Conservation (phyloP, 2,113 vertebrate genomes). For the Pseudorectes ferrugineus region DNA sequence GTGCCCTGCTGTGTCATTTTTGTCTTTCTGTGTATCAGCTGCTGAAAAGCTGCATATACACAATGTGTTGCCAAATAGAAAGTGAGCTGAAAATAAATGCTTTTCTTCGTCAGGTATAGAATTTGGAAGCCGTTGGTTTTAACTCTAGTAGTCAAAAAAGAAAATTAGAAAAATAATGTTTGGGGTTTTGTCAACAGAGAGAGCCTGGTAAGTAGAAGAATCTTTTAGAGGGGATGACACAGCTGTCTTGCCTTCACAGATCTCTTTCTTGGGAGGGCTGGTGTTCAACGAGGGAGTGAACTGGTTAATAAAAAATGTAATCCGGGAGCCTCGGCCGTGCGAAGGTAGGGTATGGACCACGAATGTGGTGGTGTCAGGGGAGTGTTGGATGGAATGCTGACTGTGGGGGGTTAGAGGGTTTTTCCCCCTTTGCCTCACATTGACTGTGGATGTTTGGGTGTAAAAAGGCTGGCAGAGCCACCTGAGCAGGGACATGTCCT, state of each 20-base stretch:
- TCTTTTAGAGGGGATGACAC: background rate
- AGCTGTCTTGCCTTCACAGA: constrained; percentile 72
- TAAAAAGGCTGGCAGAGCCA: background rate
- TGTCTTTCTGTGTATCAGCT: background rate
- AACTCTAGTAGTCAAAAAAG: background rate
- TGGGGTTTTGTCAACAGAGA: background rate
- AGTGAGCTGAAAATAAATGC: background rate
- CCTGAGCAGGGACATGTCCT: background rate
- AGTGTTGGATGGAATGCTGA: background rate
- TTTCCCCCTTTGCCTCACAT: background rate
- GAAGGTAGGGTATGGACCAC: constrained; percentile 75
- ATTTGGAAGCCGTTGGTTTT: background rate
- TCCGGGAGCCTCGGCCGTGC: constrained; percentile 92
- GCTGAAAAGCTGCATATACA: background rate
- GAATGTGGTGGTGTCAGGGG: background rate
- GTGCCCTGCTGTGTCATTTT: background rate
- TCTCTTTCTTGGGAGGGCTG: constrained; percentile 94
- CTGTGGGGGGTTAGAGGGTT: background rate
- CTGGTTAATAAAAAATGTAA: constrained; percentile 93
- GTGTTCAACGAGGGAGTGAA: constrained; percentile 92
- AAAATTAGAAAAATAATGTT: background rate
- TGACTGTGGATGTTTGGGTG: background rate
- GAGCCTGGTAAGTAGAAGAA: background rate
- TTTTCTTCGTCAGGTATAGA: background rate
- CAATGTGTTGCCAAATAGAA: background rate